Base-by-base conservation (phyloP, 2,888 invertebrate species). In the Carterocephalus palaemon region DNA sequence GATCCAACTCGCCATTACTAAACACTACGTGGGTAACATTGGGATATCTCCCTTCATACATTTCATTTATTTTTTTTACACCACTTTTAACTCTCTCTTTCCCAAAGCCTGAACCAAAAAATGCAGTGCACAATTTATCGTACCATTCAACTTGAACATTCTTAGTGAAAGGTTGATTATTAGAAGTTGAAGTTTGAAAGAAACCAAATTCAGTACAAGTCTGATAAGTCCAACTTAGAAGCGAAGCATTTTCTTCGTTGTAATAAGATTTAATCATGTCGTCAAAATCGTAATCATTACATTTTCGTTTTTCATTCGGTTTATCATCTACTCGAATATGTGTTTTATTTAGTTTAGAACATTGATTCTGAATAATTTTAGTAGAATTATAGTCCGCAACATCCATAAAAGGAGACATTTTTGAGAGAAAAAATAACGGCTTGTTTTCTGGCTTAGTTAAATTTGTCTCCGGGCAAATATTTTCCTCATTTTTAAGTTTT, bases 201-300 rank as follows among this genome's bases (percentile, higher is more conserved):
- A 90, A 94, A 16, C 93, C 92, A 62, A 91, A 94, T 73, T 94
- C 94, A 2, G 90, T 91, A 70, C 94, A 94, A 0, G 92, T 92
- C 72, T 94, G 94, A 64, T 92, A 93, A 1, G 75, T 78, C 93
- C 93, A 94, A 6, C 78, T 61, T 1, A 60, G 54, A n/a, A 51
- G 47, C 64, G 60, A 65, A 42, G 70, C 65, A 13, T 60, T 53
- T 2, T 59, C 47, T 33, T 60, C 65, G 33, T 70, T 62, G 7
- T 51, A 53, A 32, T 52, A 51, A 10, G 48, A 41, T 40, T 70
- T 56, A 9, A 83, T 63, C 59, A 75, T 62, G 9, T 55, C 54
- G 38, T 76, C 64, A 32, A 82, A 84, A 47, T 75, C 70, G 12
- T 71, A 74, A 48, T 70, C 59, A 24, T 56, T 62, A 53, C 84